Evolutionary conservation across 2,113 vertebrate species (phyloP).

Genomic region (Cephalopholis sonnerati): DNA sequence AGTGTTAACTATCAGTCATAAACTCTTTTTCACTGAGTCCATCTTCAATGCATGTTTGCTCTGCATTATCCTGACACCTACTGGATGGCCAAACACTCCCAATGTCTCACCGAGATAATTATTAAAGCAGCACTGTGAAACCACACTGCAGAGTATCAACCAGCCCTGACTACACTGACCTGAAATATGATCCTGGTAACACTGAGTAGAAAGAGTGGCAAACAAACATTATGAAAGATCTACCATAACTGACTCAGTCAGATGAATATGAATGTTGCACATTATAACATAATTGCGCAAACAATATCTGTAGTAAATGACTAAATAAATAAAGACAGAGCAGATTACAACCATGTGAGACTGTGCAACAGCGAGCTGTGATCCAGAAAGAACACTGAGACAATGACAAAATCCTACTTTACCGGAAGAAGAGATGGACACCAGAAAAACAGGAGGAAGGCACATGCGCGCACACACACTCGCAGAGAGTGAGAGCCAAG

Average conservation of each 20-base stretch:
- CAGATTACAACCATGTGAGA: slow-evolving; percentile 36
- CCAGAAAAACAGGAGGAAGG: slow-evolving; percentile 7
- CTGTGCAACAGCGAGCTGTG: slow-evolving; percentile 16
- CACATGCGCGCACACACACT: slow-evolving; percentile 36
- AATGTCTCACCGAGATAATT: background rate
- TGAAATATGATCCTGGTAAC: background rate
- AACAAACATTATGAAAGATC: slow-evolving; percentile 13
- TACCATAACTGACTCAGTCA: background rate
- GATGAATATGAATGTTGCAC: background rate
- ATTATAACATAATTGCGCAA: slow-evolving; percentile 5
- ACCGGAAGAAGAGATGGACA: slow-evolving; percentile 49
- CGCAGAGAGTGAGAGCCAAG: slow-evolving; percentile 39
- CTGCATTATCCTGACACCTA: slow-evolving; percentile 71
- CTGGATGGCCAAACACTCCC: slow-evolving; percentile 41
- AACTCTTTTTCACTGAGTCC: background rate
- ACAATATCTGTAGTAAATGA: slow-evolving; percentile 13
- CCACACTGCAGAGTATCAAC: background rate
- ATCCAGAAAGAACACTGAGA: slow-evolving; percentile 34
- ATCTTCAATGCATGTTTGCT: slow-evolving; percentile 21
- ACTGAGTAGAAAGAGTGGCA: background rate
- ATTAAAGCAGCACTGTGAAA: background rate
- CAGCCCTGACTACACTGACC: background rate
- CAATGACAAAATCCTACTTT: slow-evolving; percentile 49
- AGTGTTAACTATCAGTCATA: slow-evolving; percentile 1
- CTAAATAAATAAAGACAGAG: slow-evolving; percentile 21